Base-by-base conservation (phyloP, 2,888 invertebrate genomes). In the Hemaris fuciformis region DNA sequence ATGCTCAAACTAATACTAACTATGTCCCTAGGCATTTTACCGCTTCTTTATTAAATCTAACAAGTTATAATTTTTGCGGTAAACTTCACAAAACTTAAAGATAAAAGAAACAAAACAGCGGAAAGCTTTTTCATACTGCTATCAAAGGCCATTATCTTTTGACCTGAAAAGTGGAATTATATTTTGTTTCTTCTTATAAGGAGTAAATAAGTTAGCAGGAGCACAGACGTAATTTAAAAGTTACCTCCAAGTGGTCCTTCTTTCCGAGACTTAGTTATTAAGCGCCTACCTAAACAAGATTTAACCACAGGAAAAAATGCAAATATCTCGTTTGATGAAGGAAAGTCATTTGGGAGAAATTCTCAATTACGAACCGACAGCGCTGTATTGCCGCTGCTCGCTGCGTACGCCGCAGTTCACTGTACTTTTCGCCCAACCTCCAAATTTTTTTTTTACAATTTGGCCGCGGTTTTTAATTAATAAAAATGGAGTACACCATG, bases 101-200 rank as follows among this genome's bases (percentile, higher is more conserved):
- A 89, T 88, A 90, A 89, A 89, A 85, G 87, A 88, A 91, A 89
- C 89, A 89, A 89, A 91, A 90, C 91, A 91, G 87, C 89, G 90
- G 90, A 91, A 91, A 91, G 91, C 91, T 91, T 91, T 90, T 86
- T 88, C 89, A 86, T 85, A 81, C 87, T 88, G 85, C 89, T 91
- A 91, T 90, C 90, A 91, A 89, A 90, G 86, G 83, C 88, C 88
- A 90, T 91, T 91, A 91, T 89, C 89, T 88, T 81, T 85, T 89
- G 91, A 91, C 89, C 90, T 91, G 87, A 87, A 89, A 90, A 88
- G 84, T 87, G 84, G 88, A 89, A 91, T 91, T 88, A 90, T 89
- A 90, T 91, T 91, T 90, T 89, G 89, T 88, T 89, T 87, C 83
- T 83, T 82, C 83, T 88, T 87, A 86, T 88, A 89, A 85, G 81